Evolutionary conservation across 2,113 vertebrate genomes (phyloP).

Genomic region (Odontesthes bonariensis): DNA sequence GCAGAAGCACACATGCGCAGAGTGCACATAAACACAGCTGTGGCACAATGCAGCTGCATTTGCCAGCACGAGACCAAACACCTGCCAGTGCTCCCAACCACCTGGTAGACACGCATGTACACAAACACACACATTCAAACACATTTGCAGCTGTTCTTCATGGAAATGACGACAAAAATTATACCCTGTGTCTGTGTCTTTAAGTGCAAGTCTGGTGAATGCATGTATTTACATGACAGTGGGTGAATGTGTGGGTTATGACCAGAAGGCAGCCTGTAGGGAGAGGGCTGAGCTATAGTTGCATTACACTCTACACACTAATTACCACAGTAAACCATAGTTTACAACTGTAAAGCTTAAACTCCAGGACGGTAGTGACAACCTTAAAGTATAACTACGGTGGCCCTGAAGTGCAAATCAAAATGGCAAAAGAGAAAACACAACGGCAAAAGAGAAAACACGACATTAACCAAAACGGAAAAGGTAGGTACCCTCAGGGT

Average conservation of each 20-base stretch:
- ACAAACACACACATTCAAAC: constrained; percentile 25
- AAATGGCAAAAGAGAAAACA: too few relatives aligned
- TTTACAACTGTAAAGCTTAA: constrained; percentile 57
- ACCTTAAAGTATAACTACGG: too few relatives aligned
- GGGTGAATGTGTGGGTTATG: constrained; percentile 39
- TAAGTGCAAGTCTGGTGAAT: constrained; percentile 31
- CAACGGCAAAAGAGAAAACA: too few relatives aligned
- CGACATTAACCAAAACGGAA: too few relatives aligned
- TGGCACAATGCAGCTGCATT: constrained; percentile 74
- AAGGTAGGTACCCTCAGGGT: too few relatives aligned
- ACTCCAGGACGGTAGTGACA: constrained; percentile 22
- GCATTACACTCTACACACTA: constrained; percentile 64
- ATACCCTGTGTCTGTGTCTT: constrained; percentile 15
- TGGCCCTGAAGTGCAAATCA: too few relatives aligned
- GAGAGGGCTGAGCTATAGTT: constrained; percentile 57
- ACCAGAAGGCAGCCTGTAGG: constrained; percentile 50
- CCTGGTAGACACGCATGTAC: constrained; percentile 60
- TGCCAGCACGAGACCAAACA: constrained; percentile 67
- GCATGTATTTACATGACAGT: constrained; percentile 39
- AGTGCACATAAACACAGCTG: constrained; percentile 58
- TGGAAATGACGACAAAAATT: constrained; percentile 51
- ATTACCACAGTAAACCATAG: constrained; percentile 64
- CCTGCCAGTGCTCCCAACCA: constrained; percentile 71
- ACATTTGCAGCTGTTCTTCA: constrained; percentile 62
- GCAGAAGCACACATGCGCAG: constrained; percentile 43